A percentile compares a stretch with the other conserved stretches of the same genome.
Evolutionary conservation across 2,888 invertebrate genomes (phyloP).

Genomic region (Drosophila neutralis): DNA sequence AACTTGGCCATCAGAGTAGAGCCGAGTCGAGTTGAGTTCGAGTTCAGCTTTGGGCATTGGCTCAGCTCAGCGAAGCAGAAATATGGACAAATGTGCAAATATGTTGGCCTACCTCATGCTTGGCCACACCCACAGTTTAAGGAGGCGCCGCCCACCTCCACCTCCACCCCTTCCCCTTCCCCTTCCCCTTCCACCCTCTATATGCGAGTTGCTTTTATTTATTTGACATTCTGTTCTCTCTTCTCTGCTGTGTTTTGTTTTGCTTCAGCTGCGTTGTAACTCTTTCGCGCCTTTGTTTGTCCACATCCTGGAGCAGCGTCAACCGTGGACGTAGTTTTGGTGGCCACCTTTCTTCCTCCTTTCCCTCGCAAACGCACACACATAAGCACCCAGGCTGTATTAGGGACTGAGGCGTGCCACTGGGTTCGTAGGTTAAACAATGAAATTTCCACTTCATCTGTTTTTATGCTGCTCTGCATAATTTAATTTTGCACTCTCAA

Average conservation of each 20-base stretch:
- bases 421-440: constrained; percentile 71
- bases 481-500: constrained; percentile 76
- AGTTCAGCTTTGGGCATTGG: constrained; percentile 21
- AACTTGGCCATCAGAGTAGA: constrained; percentile 40
- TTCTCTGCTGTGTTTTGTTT: constrained; percentile 13
- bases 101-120: constrained; percentile 49
- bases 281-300: constrained; percentile 65
- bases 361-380: not conserved
- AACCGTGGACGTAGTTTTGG: constrained; percentile 30
- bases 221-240: constrained; percentile 7
- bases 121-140: constrained; percentile 22
- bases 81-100: constrained; percentile 77
- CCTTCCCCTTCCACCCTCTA: not conserved
- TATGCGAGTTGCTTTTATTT: constrained; percentile 5
- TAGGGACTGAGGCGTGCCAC: constrained; percentile 11
- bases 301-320: constrained; percentile 49
- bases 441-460: constrained; percentile 81
- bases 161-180: not conserved
- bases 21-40: constrained; percentile 19
- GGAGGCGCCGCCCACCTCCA: constrained; percentile 14
- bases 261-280: constrained; percentile 35
- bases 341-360: not conserved
- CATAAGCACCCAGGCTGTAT: not conserved
- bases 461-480: constrained; percentile 80
- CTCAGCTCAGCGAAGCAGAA: constrained; percentile 67